Conservation (phyloP, 92 coral and sea anemone species). For the Heteractis magnifica region DNA sequence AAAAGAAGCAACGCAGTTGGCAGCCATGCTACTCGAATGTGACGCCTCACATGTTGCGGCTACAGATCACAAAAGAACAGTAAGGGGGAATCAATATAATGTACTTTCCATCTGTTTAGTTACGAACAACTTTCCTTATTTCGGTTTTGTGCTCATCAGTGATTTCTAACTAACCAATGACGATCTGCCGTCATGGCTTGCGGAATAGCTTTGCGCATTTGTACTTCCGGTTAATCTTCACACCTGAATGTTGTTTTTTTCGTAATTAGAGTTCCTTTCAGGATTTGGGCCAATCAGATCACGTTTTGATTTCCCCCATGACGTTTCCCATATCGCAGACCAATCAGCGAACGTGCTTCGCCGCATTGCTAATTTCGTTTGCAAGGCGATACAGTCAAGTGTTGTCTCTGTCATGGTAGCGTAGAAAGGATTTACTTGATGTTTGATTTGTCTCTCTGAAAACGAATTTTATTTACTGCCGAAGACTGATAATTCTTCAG, state of each 20-base stretch:
- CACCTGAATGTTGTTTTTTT: constrained; percentile 76
- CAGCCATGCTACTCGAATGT: constrained; percentile 23
- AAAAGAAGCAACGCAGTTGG: constrained; percentile 32
- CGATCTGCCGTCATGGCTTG: constrained; percentile 7
- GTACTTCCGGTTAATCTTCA: constrained; percentile 57
- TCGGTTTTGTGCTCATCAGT: constrained; percentile 10
- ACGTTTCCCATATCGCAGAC: constrained; percentile 41
- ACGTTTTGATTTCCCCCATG: constrained; percentile 20
- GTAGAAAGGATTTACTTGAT: constrained; percentile 21
- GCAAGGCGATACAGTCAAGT: constrained; percentile 43
- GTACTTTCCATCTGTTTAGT: constrained; percentile 38
- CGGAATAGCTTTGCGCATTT: constrained; percentile 23
- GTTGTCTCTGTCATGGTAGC: constrained; percentile 43
- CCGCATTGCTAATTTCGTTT: constrained; percentile 64
- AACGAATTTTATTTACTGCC: neutral
- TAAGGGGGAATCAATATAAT: constrained; percentile 25
- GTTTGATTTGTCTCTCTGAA: constrained; percentile 11
- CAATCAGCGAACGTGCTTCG: constrained; percentile 42
- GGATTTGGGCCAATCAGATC: constrained; percentile 46
- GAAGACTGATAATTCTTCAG: constrained; percentile 12
- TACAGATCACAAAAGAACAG: constrained; percentile 34
- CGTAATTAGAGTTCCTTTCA: constrained; percentile 62
- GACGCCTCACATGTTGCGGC: constrained; percentile 40
- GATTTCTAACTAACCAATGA: constrained; percentile 24
- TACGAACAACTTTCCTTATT: neutral